Conservation (phyloP, 1,140 invertebrate species). For the Caenorhabditis remanei region DNA sequence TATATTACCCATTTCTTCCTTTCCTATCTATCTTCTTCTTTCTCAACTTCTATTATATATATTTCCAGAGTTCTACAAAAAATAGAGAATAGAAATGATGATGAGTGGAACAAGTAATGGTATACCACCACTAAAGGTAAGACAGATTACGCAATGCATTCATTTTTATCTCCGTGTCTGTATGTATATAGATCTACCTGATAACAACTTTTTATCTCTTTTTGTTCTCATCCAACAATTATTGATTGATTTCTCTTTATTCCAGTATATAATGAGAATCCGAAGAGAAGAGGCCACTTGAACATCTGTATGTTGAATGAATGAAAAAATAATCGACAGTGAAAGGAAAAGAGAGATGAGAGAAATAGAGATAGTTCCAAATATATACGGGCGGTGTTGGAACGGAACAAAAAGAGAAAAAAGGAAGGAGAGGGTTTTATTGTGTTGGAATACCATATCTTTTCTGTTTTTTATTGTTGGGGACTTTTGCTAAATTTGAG, state of each 20-base stretch:
- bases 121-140: conserved; percentile 43
- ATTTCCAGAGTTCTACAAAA: neutral
- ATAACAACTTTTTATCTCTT: neutral
- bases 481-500: too few relatives aligned
- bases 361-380: neutral
- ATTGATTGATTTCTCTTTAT: neutral
- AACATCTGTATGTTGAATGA: neutral
- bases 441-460: too few relatives aligned
- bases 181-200: neutral
- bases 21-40: neutral
- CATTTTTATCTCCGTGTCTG: neutral
- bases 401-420: too few relatives aligned
- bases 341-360: neutral
- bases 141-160: neutral
- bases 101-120: conserved; percentile 41
- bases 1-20: neutral
- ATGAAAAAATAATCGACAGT: neutral
- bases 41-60: neutral
- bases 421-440: too few relatives aligned
- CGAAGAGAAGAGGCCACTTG: neutral
- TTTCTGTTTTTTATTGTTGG: too few relatives aligned
- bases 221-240: neutral
- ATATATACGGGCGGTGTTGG: neutral
- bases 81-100: conserved; percentile 1
- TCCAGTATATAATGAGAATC: too few relatives aligned